Percentiles rank a stretch among this genome's conserved stretches.
phyloP scores from a whole-genome alignment of 2,797 vertebrate genomes.

The Poecilia picta region DNA sequence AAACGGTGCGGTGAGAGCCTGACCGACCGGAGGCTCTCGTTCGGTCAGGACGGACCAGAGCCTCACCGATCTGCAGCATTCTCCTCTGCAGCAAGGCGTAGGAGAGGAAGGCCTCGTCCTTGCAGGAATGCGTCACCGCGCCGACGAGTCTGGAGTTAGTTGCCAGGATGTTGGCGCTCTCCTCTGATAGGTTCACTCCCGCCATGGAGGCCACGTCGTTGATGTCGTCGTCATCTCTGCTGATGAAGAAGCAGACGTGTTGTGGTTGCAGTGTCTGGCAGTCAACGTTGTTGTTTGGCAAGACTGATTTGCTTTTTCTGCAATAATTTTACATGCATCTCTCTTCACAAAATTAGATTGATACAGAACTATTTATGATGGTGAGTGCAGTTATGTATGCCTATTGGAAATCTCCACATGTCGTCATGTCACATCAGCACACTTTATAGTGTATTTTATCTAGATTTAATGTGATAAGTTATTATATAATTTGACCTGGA shows the following conservation, averaged over 20 bases:
- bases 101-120: conserved; percentile 93
- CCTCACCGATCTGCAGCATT: conserved; percentile 92
- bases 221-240: conserved; percentile 97
- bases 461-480: neutral
- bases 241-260: conserved; percentile 9
- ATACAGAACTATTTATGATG: neutral
- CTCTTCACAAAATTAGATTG: neutral
- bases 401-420: neutral
- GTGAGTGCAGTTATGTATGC: neutral
- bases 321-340: neutral
- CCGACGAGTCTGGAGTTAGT: conserved; percentile 95
- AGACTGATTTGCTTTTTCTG: neutral
- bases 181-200: conserved; percentile 95
- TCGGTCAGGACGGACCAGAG: no score
- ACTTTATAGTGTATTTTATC: neutral
- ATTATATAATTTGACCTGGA: neutral
- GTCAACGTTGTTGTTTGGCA: neutral
- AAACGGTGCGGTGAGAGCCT: neutral
- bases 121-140: conserved; percentile 92
- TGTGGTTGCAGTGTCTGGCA: neutral
- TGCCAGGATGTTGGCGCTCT: conserved; percentile 94
- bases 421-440: neutral
- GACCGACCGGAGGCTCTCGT: no score
- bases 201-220: conserved; percentile 99
- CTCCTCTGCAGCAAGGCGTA: conserved; percentile 87